Base-by-base conservation (phyloP, 2,797 vertebrate genomes). In the Mionectes olivaceus region DNA sequence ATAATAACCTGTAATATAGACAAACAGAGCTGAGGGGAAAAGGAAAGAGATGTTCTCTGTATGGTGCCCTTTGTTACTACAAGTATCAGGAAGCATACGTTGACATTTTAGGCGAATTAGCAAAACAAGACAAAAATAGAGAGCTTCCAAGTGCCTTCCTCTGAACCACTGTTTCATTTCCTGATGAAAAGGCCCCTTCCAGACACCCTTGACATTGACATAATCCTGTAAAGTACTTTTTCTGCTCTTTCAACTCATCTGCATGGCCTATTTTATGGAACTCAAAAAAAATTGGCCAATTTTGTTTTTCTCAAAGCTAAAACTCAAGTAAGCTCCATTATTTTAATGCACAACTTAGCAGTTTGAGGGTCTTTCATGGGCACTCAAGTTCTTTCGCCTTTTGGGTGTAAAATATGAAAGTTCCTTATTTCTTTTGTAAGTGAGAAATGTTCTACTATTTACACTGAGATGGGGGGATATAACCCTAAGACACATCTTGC, bases 311-410 rank as follows among this genome's bases (percentile, higher is more conserved):
- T 69, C 41, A 64, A 73, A 83, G 12, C 32, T 65, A 35, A 47
- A 79, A 90, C 43, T 65, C 56, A 91, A 87, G n/a, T 60, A 65
- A 83, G 39, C 55, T 61, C 25, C 32, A 79, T 79, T 73, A 86
- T 92, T 87, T 94, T 69, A 91, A 83, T 32, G 43, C 50, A 55
- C 27, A 89, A 81, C 92, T 87, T 78, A 89, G 65, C 15, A 43
- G 7, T 41, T 24, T 86, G 39, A 35, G 13, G 10, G 28, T 59
- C n/a, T 75, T 94, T 93, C 71, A 86, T 15, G 23, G 32, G 19
- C 53, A 74, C 17, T 55, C 25, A 85, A 63, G 13, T 67, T 79
- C 50, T 73, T 73, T 59, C 35, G 63, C n/a, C 19, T 52, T 93
- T 83, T 37, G 52, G 12, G 13, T 53, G 16, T 55, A 88, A 61